Conservation (phyloP, 1,140 invertebrate genomes). For the Drosophila nigrodunni region DNA sequence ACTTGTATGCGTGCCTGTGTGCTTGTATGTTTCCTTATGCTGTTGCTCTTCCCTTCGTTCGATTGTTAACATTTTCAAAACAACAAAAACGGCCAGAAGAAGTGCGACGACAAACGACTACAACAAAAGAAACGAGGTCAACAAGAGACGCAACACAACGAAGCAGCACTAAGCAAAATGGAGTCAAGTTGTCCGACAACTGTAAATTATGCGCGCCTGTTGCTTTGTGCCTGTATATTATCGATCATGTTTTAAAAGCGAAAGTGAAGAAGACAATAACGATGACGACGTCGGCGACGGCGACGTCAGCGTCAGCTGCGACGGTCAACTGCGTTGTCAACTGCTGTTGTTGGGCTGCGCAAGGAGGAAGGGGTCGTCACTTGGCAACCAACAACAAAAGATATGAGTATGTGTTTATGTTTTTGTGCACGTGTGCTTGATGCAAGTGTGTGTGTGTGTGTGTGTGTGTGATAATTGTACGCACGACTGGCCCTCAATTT, state of each 20-base stretch:
- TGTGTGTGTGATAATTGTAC: slow-evolving; percentile 43
- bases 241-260: slow-evolving; percentile 77
- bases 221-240: slow-evolving; percentile 74
- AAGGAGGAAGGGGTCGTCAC: background rate
- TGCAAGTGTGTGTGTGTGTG: background rate
- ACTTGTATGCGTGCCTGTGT: background rate
- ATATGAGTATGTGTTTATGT: background rate
- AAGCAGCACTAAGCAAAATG: background rate
- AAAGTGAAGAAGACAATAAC: slow-evolving; percentile 56
- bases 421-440: background rate
- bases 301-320: slow-evolving; percentile 3
- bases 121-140: slow-evolving; percentile 62
- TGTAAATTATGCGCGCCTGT: slow-evolving; percentile 59
- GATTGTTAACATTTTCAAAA: slow-evolving; percentile 61
- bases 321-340: slow-evolving; percentile 21
- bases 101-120: slow-evolving; percentile 35
- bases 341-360: background rate
- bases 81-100: slow-evolving; percentile 31
- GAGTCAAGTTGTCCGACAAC: slow-evolving; percentile 18
- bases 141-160: slow-evolving; percentile 21
- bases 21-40: slow-evolving; percentile 12
- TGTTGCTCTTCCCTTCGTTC: slow-evolving; percentile 16
- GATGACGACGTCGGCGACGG: slow-evolving; percentile 5
- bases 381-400: slow-evolving; percentile 18
- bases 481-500: slow-evolving; percentile 47